Evolutionary conservation across 2,113 vertebrate genomes (phyloP).

Genomic region (Dascyllus trimaculatus): DNA sequence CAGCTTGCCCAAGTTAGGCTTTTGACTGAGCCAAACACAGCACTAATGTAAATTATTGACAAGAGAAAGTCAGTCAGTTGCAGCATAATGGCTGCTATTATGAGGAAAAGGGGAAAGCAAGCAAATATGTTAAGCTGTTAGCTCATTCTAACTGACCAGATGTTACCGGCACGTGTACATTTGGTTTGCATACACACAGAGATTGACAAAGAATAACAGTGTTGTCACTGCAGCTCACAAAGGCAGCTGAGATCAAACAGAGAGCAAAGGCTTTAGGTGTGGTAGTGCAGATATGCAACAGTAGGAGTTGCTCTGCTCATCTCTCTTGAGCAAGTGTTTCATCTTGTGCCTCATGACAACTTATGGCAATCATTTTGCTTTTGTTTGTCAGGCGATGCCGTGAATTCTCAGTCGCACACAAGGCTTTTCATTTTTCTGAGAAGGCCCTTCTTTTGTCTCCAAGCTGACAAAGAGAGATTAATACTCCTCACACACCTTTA

Average conservation of each 20-base stretch:
- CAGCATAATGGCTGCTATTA: slow-evolving; percentile 61
- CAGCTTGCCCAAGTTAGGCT: slow-evolving; percentile 66
- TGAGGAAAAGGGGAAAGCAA: slow-evolving; percentile 42
- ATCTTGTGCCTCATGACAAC: slow-evolving; percentile 71
- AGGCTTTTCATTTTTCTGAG: slow-evolving; percentile 42
- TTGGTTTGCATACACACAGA: not conserved
- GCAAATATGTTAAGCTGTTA: slow-evolving; percentile 35
- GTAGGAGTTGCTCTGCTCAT: slow-evolving; percentile 36
- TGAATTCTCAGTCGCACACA: slow-evolving; percentile 51
- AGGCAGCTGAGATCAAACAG: slow-evolving; percentile 57
- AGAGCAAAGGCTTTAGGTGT: slow-evolving; percentile 42
- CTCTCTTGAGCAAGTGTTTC: slow-evolving; percentile 51
- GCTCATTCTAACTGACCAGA: slow-evolving; percentile 48
- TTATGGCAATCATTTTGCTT: slow-evolving; percentile 52
- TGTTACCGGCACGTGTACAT: not conserved
- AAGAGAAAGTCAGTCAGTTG: slow-evolving; percentile 62
- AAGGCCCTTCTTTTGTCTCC: slow-evolving; percentile 42
- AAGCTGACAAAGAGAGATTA: slow-evolving; percentile 46
- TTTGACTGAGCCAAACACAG: slow-evolving; percentile 58
- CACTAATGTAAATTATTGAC: slow-evolving; percentile 75
- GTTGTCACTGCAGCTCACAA: slow-evolving; percentile 37
- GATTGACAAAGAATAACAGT: slow-evolving; percentile 28
- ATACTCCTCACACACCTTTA: slow-evolving; percentile 37
- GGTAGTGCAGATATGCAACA: slow-evolving; percentile 30
- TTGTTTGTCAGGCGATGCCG: slow-evolving; percentile 66